These are phyloP conservation scores for Leucophenga varia DNA, from an alignment of 1,140 invertebrate species.

Conservation along the genomic window DNA sequence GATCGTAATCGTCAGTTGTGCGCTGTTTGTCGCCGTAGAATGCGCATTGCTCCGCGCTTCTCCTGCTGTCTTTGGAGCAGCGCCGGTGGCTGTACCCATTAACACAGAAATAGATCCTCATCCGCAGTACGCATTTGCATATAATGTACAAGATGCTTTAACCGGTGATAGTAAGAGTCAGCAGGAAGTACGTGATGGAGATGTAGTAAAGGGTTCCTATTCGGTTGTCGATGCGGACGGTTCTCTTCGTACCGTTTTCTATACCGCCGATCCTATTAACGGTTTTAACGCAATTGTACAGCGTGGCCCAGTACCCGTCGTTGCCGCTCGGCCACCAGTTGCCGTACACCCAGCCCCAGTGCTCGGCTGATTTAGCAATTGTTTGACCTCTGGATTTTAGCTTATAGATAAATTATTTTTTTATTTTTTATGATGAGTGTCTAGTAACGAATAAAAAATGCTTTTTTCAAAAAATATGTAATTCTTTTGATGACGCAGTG, in stretches of 20 bases:
- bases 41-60: slow-evolving; percentile 27
- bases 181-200: slow-evolving; percentile 63
- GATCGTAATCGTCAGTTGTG: slow-evolving; percentile 35
- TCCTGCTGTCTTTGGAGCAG: slow-evolving; percentile 37
- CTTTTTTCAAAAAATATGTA: too few species aligned
- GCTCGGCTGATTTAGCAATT: slow-evolving; percentile 19
- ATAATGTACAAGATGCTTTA: slow-evolving; percentile 63
- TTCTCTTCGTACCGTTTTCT: slow-evolving; percentile 61
- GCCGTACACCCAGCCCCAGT: slow-evolving; percentile 25
- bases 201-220: slow-evolving; percentile 63
- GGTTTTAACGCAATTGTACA: slow-evolving; percentile 65
- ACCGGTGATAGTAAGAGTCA: slow-evolving; percentile 67
- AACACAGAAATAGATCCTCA: slow-evolving; percentile 61
- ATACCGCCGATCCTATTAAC: slow-evolving; percentile 62
- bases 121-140: slow-evolving; percentile 64
- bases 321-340: slow-evolving; percentile 28
- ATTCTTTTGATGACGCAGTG: too few species aligned
- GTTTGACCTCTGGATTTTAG: slow-evolving; percentile 16
- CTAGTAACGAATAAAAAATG: too few species aligned
- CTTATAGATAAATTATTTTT: slow-evolving; percentile 43
- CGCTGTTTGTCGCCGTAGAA: slow-evolving; percentile 32
- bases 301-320: slow-evolving; percentile 40
- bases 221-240: slow-evolving; percentile 64
- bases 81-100: slow-evolving; percentile 42
- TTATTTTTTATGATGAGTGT: too few species aligned